Conservation (phyloP, 2,888 invertebrate genomes). For the Lasioglossum leucozonium region DNA sequence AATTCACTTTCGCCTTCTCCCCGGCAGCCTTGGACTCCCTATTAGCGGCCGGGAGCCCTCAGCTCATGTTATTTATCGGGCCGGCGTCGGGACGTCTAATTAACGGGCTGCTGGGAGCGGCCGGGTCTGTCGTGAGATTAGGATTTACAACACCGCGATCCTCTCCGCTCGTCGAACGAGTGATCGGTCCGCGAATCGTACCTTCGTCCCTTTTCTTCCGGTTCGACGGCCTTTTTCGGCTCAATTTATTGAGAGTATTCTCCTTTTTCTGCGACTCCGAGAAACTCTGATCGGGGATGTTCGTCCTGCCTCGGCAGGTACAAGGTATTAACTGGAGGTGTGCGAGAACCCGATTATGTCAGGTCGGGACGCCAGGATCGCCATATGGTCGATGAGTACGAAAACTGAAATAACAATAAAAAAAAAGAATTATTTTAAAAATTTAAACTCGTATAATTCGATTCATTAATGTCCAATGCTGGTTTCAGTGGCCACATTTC, state of each 20-base stretch:
- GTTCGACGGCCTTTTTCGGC: neutral
- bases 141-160: conserved; percentile 72
- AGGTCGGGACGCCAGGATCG: too few species aligned
- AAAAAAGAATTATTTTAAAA: too few species aligned
- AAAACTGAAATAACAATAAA: too few species aligned
- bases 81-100: conserved; percentile 58
- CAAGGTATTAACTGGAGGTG: neutral
- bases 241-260: neutral
- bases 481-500: neutral
- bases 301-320: neutral
- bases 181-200: conserved; percentile 31
- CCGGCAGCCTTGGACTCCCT: conserved; percentile 44
- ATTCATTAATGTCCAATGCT: too few species aligned
- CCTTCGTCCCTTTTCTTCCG: neutral
- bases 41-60: conserved; percentile 52
- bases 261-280: too few species aligned
- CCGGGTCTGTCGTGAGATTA: conserved; percentile 68
- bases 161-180: neutral
- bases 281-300: neutral
- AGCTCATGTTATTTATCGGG: conserved; percentile 62
- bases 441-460: too few species aligned
- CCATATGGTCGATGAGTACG: too few species aligned
- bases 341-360: too few species aligned
- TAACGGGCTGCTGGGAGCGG: conserved; percentile 46
- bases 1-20: conserved; percentile 39